These are phyloP conservation scores for Rambutsinella grinnellia DNA, from an alignment of 2,888 invertebrate species.

Conservation along the genomic window DNA sequence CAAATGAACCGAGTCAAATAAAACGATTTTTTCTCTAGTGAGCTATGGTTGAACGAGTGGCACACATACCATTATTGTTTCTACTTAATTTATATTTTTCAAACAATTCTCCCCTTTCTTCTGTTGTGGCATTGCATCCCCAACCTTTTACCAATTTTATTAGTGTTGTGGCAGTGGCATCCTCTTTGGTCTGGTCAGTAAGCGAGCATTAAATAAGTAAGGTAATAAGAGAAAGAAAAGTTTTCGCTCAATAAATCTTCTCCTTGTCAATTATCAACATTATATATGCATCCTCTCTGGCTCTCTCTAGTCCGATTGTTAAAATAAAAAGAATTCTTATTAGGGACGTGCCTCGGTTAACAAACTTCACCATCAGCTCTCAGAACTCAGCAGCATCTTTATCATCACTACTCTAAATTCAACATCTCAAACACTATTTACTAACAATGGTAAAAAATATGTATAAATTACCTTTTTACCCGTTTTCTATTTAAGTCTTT, in stretches of 20 bases:
- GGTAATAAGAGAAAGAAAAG: slow-evolving; percentile 10
- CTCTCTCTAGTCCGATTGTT: slow-evolving; percentile 30
- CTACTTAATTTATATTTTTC: not conserved
- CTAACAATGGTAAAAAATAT: not conserved
- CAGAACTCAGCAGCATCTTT: no score
- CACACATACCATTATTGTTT: slow-evolving; percentile 12
- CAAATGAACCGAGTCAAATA: not conserved
- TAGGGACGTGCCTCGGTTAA: slow-evolving; percentile 53
- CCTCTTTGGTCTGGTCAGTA: slow-evolving; percentile 41
- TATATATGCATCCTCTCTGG: slow-evolving; percentile 47
- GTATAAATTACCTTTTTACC: no score
- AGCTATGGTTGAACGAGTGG: slow-evolving; percentile 45
- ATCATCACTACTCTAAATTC: not conserved
- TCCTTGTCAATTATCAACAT: slow-evolving; percentile 54
- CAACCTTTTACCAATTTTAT: slow-evolving; percentile 24
- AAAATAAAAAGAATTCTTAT: slow-evolving; percentile 44
- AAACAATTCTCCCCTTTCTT: not conserved
- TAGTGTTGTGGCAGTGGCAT: slow-evolving; percentile 36
- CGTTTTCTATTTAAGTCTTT: not conserved
- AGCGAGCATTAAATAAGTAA: not conserved
- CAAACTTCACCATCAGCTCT: slow-evolving; percentile 13
- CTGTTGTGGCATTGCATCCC: not conserved
- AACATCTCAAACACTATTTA: not conserved
- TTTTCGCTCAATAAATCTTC: slow-evolving; percentile 52
- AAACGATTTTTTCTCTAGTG: slow-evolving; percentile 18